Percentiles rank a stretch among this genome's conserved stretches.
Conservation (phyloP, 2,888 invertebrate species). For the Caenorhabditis parvicauda region DNA sequence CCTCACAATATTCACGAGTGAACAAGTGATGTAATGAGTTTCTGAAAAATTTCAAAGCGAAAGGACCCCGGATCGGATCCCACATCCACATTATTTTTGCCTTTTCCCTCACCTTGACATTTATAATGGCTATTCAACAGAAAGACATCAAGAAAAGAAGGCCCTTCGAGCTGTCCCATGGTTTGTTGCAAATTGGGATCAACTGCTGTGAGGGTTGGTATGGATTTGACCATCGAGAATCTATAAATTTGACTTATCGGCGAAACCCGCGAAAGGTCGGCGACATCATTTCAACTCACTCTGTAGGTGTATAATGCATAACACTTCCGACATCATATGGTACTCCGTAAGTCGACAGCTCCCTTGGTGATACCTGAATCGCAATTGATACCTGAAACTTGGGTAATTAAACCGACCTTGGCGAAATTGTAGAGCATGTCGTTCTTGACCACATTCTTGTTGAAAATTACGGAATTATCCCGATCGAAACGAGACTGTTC, state of each 20-base stretch:
- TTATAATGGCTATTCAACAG: slow-evolving; percentile 40
- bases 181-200: slow-evolving; percentile 42
- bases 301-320: slow-evolving; percentile 46
- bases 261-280: too few species aligned
- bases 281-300: too few species aligned
- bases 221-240: slow-evolving; percentile 27
- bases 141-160: slow-evolving; percentile 40
- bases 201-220: slow-evolving; percentile 31
- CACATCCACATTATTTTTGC: not conserved
- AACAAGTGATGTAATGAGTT: too few species aligned
- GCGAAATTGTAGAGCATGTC: slow-evolving; percentile 41
- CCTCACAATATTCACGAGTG: too few species aligned
- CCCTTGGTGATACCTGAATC: slow-evolving; percentile 23
- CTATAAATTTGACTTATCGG: slow-evolving; percentile 6
- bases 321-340: slow-evolving; percentile 47
- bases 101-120: slow-evolving; percentile 15
- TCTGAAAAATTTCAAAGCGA: too few species aligned
- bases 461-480: slow-evolving; percentile 32
- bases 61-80: too few species aligned
- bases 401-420: slow-evolving; percentile 34
- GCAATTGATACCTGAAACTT: not conserved
- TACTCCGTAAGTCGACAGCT: slow-evolving; percentile 34
- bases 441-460: slow-evolving; percentile 29
- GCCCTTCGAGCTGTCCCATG: slow-evolving; percentile 44
- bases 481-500: slow-evolving; percentile 44